Evolutionary conservation across 2,113 vertebrate species (phyloP).

Genomic region (Scatophagus argus): DNA sequence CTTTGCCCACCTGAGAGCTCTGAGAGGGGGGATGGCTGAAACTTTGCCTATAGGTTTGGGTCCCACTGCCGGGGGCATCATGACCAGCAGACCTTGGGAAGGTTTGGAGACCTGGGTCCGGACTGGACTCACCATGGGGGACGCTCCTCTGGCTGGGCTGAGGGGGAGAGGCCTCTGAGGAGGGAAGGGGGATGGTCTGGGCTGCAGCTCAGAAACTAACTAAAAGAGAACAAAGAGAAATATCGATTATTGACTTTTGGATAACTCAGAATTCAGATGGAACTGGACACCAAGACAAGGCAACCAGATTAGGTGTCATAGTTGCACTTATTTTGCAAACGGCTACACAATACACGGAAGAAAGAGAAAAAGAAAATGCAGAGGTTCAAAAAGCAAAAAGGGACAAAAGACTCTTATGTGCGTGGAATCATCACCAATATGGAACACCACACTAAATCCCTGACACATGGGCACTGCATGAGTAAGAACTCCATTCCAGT

Average conservation of each 20-base stretch:
- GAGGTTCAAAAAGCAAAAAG: not conserved
- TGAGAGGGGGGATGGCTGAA: slow-evolving; percentile 72
- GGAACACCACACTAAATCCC: slow-evolving; percentile 8
- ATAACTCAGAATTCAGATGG: not conserved
- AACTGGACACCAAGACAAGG: not conserved
- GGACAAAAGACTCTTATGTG: not conserved
- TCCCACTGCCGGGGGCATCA: slow-evolving; percentile 84
- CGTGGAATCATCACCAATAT: not conserved
- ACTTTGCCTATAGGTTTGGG: slow-evolving; percentile 75
- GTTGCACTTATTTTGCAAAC: not conserved
- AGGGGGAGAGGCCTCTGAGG: slow-evolving; percentile 88
- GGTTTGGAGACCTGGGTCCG: slow-evolving; percentile 70
- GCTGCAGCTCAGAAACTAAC: slow-evolving; percentile 70
- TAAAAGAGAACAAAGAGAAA: slow-evolving; percentile 28
- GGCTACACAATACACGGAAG: not conserved
- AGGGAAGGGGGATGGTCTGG: slow-evolving; percentile 73
- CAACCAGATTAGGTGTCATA: not conserved
- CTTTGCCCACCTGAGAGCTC: slow-evolving; percentile 79
- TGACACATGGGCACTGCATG: slow-evolving; percentile 24
- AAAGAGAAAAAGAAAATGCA: not conserved
- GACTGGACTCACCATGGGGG: slow-evolving; percentile 75
- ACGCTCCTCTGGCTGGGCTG: slow-evolving; percentile 79
- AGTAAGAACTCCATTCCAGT: not conserved
- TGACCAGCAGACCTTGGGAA: slow-evolving; percentile 85
- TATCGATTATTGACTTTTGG: not conserved